A percentile compares a stretch with the other conserved stretches of the same genome.
Evolutionary conservation across 2,888 invertebrate species (phyloP).

Genomic region (Callosobruchus maculatus): DNA sequence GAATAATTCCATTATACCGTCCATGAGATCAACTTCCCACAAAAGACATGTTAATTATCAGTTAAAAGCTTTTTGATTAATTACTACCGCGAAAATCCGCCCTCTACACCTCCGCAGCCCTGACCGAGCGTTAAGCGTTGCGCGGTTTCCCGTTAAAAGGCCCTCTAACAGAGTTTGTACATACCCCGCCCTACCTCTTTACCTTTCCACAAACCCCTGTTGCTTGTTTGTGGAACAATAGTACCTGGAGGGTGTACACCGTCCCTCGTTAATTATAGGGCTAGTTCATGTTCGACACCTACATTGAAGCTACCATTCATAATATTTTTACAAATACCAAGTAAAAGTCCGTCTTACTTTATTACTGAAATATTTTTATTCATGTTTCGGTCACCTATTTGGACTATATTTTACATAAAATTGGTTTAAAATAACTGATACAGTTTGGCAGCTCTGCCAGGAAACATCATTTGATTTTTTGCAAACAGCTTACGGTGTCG

Average conservation of each 20-base stretch:
- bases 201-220: not conserved
- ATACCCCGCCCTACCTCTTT: not conserved
- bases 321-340: too few relatives aligned
- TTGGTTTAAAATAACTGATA: too few relatives aligned
- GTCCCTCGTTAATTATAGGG: too few relatives aligned
- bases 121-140: not conserved
- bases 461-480: too few relatives aligned
- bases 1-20: not conserved
- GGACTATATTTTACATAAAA: too few relatives aligned
- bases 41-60: not conserved
- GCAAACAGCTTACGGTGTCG: too few relatives aligned
- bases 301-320: too few relatives aligned
- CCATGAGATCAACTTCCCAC: not conserved
- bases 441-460: too few relatives aligned
- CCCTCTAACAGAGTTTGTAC: not conserved
- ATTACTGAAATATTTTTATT: too few relatives aligned
- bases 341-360: too few relatives aligned
- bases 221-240: not conserved
- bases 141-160: not conserved
- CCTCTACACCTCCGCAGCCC: not conserved
- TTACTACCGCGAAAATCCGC: not conserved
- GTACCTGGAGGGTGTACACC: not conserved
- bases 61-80: not conserved
- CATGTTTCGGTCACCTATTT: too few relatives aligned
- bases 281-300: too few relatives aligned